Base-by-base conservation (phyloP, 2,113 vertebrate genomes). In the Meles meles region DNA sequence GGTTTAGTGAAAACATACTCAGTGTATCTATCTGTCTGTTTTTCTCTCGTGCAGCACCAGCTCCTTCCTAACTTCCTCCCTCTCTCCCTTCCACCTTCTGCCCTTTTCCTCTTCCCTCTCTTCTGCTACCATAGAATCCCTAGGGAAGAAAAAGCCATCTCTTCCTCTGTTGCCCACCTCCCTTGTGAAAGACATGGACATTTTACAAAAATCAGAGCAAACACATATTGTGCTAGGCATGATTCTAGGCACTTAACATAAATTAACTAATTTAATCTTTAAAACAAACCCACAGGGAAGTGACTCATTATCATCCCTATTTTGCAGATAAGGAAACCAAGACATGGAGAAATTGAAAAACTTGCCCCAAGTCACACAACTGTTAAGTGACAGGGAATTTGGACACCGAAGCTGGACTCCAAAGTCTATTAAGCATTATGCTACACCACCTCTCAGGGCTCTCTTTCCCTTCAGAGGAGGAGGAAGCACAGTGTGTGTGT, bases 321-420 rank as follows among this genome's bases (percentile, higher is more conserved):
- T 85, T 88, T 80, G 79, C 72, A 86, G 79, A 34, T 42, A 39
- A 89, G 44, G 47, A 69, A 74, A 80, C 63, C 23, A 49, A 92
- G 55, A 63, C 71, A 59, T 13, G 74, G 25, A 84, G 69, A 86
- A 25, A 18, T 44, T 39, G 57, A 57, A 77, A 84, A 85, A 63
- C 8, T 69, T 84, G 34, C 3, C 31, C 21, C 9, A 71, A 90
- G 59, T 10, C 74, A 49, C 67, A 15, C 12, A 31, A 34, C 57
- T 77, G 49, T 61, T 37, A 23, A 47, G 15, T 25, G 42, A 77
- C 59, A 52, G 34, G 76, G 67, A 34, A 77, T 65, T 65, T 80
- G 52, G 87, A 88, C 7, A 12, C 39, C 55, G 34, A 63, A n/a
- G 18, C 49, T 83, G 39, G 14, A 15, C 18, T 84, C 25, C 21